Percentiles rank a stretch among this genome's conserved stretches.
These are phyloP conservation scores for Taxidea taxus DNA, from an alignment of 2,113 vertebrate genomes.

Conservation along the genomic window DNA sequence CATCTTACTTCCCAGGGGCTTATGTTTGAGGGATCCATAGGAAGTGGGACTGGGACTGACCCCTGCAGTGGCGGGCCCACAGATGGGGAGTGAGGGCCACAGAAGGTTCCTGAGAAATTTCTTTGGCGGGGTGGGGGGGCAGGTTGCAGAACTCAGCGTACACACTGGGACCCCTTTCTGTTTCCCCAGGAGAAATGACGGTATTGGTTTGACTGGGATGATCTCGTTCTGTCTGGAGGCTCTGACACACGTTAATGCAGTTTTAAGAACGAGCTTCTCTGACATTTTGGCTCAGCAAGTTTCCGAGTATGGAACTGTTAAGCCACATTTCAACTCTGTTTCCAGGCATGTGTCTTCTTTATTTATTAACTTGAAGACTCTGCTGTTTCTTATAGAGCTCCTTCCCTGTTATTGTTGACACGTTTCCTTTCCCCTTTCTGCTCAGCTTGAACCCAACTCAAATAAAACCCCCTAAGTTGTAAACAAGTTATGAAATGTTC, in stretches of 20 bases:
- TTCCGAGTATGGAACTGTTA: not conserved
- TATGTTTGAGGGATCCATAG: not conserved
- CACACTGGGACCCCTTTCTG: not conserved
- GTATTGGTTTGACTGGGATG: not conserved
- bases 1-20: not conserved
- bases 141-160: not conserved
- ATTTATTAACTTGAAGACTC: slow-evolving; percentile 20
- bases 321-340: slow-evolving; percentile 44
- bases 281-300: not conserved
- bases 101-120: slow-evolving; percentile 29
- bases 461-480: not conserved
- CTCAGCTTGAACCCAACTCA: not conserved
- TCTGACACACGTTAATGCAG: slow-evolving; percentile 7
- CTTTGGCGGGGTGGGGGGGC: not conserved
- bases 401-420: not conserved
- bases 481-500: not conserved
- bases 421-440: not conserved
- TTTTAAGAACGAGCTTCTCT: not conserved
- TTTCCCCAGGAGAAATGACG: not conserved
- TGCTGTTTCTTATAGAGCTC: not conserved
- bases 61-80: not conserved
- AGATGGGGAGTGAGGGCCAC: not conserved
- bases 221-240: slow-evolving; percentile 19
- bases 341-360: slow-evolving; percentile 53
- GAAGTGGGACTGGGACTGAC: not conserved